These are phyloP conservation scores for Gambelia wislizenii DNA, from an alignment of 2,797 vertebrate species.

Conservation along the genomic window DNA sequence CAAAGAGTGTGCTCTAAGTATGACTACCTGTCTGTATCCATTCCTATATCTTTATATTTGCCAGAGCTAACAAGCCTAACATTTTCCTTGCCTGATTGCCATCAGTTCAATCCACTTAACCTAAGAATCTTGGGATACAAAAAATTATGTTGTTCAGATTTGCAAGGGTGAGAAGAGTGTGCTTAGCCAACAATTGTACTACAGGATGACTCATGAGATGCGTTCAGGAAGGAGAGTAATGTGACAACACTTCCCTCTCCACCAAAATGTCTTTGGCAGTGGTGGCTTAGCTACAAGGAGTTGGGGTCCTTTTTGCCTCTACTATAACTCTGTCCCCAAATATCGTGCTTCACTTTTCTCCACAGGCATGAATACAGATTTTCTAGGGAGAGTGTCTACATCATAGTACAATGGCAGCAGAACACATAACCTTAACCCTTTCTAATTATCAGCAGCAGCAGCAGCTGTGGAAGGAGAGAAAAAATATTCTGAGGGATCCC, in stretches of 20 bases:
- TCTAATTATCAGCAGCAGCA: too few species aligned
- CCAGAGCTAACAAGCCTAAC: too few species aligned
- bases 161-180: background rate
- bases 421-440: too few species aligned
- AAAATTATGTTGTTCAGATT: too few species aligned
- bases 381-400: background rate
- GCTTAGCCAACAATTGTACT: background rate
- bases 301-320: background rate
- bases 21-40: too few species aligned
- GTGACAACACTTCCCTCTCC: background rate
- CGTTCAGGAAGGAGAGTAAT: background rate
- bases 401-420: background rate
- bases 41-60: too few species aligned
- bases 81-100: too few species aligned
- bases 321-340: background rate
- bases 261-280: background rate
- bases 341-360: background rate
- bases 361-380: background rate
- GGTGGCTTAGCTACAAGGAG: background rate
- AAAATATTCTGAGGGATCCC: background rate
- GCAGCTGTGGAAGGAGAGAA: background rate
- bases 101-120: too few species aligned
- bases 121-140: too few species aligned
- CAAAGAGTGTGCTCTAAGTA: too few species aligned
- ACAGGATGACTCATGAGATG: too few species aligned